These are phyloP conservation scores for Julus scandinavius DNA, from an alignment of 2,888 invertebrate genomes.

Conservation along the genomic window DNA sequence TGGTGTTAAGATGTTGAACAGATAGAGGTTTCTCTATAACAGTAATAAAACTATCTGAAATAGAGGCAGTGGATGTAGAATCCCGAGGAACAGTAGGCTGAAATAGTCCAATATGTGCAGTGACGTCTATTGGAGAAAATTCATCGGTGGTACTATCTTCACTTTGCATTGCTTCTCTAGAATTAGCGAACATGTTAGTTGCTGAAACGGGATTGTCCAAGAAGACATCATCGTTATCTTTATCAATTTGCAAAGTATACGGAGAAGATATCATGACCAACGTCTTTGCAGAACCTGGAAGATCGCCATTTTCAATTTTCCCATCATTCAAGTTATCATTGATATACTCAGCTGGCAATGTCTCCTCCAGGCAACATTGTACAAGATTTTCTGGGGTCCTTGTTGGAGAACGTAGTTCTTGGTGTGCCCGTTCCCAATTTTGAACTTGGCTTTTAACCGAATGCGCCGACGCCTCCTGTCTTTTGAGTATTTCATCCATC, in stretches of 20 bases:
- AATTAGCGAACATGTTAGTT: conserved; percentile 19
- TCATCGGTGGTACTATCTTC: conserved; percentile 51
- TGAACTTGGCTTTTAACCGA: conserved; percentile 2
- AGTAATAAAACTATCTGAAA: conserved; percentile 52
- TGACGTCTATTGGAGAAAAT: conserved; percentile 47
- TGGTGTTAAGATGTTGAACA: neutral
- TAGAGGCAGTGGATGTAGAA: conserved; percentile 54
- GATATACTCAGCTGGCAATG: neutral
- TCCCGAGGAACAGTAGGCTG: neutral
- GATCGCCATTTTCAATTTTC: neutral
- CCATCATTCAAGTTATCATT: neutral
- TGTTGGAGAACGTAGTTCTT: neutral
- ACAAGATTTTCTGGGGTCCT: neutral
- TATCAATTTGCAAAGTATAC: neutral
- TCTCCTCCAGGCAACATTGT: neutral
- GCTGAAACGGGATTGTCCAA: conserved; percentile 46
- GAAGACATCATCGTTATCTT: conserved; percentile 52
- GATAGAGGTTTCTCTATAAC: conserved; percentile 43
- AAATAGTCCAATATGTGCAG: neutral
- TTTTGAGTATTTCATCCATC: neutral
- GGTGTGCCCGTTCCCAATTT: conserved; percentile 12
- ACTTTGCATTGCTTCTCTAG: neutral
- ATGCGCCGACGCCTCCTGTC: neutral
- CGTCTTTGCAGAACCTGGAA: conserved; percentile 15
- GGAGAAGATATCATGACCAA: neutral